Evolutionary conservation across 2,888 invertebrate species (phyloP).

Genomic region (Volucella zonaria): DNA sequence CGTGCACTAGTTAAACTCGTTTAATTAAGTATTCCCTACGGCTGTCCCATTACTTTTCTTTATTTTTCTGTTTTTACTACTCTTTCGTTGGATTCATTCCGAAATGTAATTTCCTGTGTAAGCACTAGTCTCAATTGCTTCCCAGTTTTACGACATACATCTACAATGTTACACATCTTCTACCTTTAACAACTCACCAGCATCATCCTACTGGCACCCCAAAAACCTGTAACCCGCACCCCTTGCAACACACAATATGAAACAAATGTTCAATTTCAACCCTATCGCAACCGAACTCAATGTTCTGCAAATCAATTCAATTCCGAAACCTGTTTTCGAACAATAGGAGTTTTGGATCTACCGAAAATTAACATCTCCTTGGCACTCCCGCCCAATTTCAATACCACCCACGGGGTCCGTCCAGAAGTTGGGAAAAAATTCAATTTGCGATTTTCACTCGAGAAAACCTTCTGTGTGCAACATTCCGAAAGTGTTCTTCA

Average conservation of each 20-base stretch:
- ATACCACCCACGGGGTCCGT: background rate
- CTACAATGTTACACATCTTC: constrained; percentile 7
- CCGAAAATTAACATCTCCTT: background rate
- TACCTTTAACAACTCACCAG: background rate
- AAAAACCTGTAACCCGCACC: background rate
- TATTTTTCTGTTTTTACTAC: background rate
- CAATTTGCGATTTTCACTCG: constrained; percentile 44
- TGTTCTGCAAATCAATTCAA: constrained; percentile 39
- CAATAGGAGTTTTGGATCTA: background rate
- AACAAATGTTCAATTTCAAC: constrained; percentile 8
- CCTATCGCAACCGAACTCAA: constrained; percentile 22
- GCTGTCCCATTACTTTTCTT: background rate
- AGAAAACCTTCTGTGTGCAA: constrained; percentile 32
- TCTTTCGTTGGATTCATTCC: constrained; percentile 20
- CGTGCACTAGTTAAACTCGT: background rate
- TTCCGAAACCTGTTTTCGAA: background rate
- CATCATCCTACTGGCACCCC: background rate
- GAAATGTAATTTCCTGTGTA: constrained; percentile 55
- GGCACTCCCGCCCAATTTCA: background rate
- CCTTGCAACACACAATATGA: background rate
- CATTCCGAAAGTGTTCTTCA: constrained; percentile 36
- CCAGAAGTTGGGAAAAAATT: constrained; percentile 23
- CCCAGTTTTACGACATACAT: constrained; percentile 37
- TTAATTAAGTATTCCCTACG: constrained; percentile 11
- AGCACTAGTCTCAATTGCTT: constrained; percentile 53